A percentile compares a stretch with the other conserved stretches of the same genome.
These are phyloP conservation scores for Linepithema humile DNA, from an alignment of 1,140 invertebrate species.

Conservation along the genomic window DNA sequence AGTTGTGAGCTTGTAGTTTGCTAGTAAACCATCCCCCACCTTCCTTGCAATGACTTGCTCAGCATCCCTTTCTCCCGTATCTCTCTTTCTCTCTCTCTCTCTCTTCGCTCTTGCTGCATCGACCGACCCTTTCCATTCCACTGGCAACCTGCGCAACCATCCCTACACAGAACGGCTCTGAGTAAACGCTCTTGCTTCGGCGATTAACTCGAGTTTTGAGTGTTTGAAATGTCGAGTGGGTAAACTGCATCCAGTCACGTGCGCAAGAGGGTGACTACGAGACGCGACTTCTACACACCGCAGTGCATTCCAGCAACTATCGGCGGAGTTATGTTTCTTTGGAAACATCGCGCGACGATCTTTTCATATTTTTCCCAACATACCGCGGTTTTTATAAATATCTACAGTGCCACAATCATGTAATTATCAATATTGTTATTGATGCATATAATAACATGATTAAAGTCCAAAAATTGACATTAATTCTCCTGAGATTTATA, in stretches of 20 bases:
- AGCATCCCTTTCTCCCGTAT: not conserved
- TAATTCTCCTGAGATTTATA: not conserved
- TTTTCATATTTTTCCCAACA: constrained; percentile 12
- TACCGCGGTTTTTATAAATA: not conserved
- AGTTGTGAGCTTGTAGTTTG: constrained; percentile 74
- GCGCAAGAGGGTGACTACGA: constrained; percentile 71
- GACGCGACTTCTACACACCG: constrained; percentile 26
- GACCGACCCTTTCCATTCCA: constrained; percentile 53
- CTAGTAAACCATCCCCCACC: constrained; percentile 66
- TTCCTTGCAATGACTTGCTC: not conserved
- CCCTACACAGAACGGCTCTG: constrained; percentile 60
- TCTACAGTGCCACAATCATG: too few species aligned
- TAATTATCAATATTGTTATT: not conserved
- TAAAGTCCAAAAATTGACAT: not conserved
- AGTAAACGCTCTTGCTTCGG: constrained; percentile 76
- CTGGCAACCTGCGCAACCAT: constrained; percentile 51
- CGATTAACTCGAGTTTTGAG: constrained; percentile 81
- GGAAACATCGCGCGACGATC: not conserved
- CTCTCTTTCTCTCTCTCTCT: constrained; percentile 13
- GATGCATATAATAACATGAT: too few species aligned
- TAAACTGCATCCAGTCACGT: constrained; percentile 78
- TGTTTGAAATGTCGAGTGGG: constrained; percentile 79
- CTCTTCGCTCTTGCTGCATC: constrained; percentile 19
- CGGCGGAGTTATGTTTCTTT: constrained; percentile 26
- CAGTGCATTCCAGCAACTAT: constrained; percentile 39